These are phyloP conservation scores for Xanthorhoe spadicearia DNA, from an alignment of 2,888 invertebrate species.

Conservation along the genomic window DNA sequence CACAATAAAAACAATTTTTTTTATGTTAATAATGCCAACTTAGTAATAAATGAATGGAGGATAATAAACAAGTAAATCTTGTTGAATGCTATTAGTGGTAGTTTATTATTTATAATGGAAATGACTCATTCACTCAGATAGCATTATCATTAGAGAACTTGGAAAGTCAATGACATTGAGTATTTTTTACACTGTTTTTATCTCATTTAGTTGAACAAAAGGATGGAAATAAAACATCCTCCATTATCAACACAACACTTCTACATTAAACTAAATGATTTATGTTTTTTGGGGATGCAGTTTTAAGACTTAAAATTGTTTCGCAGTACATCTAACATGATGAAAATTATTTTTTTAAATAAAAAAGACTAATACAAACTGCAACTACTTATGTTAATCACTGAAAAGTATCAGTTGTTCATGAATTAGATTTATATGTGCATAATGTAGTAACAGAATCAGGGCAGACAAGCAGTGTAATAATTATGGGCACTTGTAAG, in stretches of 20 bases:
- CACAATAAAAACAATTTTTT: not conserved
- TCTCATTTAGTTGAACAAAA: not conserved
- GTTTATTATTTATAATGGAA: slow-evolving; percentile 6
- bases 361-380: too few species aligned
- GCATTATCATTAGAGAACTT: slow-evolving; percentile 33
- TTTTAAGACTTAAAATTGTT: too few species aligned
- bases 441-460: not conserved
- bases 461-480: not conserved
- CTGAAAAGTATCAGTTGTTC: not conserved
- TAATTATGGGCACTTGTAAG: slow-evolving; percentile 9
- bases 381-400: too few species aligned
- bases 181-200: slow-evolving; percentile 16
- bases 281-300: too few species aligned
- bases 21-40: too few species aligned
- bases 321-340: too few species aligned
- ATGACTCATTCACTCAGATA: slow-evolving; percentile 55
- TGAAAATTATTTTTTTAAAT: too few species aligned
- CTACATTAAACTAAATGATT: too few species aligned
- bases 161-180: slow-evolving; percentile 46
- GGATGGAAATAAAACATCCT: not conserved
- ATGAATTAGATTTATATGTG: not conserved
- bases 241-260: too few species aligned
- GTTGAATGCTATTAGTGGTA: not conserved
- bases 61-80: not conserved
- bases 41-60: not conserved